A percentile compares a stretch with the other conserved stretches of the same genome.
Conservation (phyloP, 2,113 vertebrate species). For the Bubo bubo region DNA sequence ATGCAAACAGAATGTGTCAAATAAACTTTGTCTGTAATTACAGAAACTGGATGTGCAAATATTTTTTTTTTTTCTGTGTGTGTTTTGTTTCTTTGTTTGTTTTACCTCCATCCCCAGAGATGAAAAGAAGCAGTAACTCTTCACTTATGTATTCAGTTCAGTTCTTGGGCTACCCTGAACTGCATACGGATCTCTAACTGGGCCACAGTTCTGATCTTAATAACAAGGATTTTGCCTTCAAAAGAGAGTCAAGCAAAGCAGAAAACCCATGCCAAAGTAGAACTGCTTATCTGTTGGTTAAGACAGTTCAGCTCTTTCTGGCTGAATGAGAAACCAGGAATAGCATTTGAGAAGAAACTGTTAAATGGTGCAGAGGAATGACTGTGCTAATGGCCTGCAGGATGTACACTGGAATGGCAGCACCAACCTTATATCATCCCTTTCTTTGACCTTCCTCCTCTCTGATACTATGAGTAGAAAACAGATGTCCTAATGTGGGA, state of each 20-base stretch:
- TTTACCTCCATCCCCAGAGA: background rate
- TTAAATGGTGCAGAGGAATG: background rate
- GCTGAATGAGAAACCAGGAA: background rate
- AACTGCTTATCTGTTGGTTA: background rate
- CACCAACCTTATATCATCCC: background rate
- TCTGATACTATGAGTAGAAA: background rate
- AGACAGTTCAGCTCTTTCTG: background rate
- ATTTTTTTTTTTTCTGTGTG: background rate
- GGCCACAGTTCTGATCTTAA: background rate
- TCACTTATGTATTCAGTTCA: background rate
- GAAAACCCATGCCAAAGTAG: background rate
- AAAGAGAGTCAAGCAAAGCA: background rate
- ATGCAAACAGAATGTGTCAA: slow-evolving; percentile 50
- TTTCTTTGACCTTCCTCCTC: background rate
- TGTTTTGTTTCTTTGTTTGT: background rate
- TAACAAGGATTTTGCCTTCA: background rate
- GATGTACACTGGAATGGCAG: background rate
- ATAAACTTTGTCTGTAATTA: slow-evolving; percentile 59
- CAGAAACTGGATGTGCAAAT: slow-evolving; percentile 27
- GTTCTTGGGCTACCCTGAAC: background rate
- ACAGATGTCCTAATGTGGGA: slow-evolving; percentile 6
- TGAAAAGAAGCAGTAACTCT: background rate
- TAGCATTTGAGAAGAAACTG: background rate
- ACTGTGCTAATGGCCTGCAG: background rate
- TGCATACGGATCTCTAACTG: background rate